These are phyloP conservation scores for Acanthurus leucopareius DNA, from an alignment of 2,797 vertebrate genomes.

Conservation along the genomic window DNA sequence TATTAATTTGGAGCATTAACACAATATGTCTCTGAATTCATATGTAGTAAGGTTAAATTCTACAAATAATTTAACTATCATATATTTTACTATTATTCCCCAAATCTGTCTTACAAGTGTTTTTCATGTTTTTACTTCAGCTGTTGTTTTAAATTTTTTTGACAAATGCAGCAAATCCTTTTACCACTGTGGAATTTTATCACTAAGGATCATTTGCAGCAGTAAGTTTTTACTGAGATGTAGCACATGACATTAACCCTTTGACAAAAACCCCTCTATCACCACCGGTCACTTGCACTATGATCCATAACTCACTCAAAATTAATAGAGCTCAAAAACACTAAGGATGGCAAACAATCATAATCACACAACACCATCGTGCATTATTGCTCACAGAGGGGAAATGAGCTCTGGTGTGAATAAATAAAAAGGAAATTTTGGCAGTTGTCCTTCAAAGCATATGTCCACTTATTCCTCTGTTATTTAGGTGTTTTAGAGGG, in stretches of 20 bases:
- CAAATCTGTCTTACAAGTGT: conserved; percentile 11
- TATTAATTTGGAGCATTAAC: conserved; percentile 13
- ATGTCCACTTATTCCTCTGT: neutral
- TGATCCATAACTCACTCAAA: neutral
- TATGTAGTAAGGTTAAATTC: conserved; percentile 3
- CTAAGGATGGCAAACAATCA: conserved; percentile 15
- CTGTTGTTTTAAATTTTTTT: neutral
- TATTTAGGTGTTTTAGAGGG: conserved; percentile 8
- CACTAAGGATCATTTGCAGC: conserved; percentile 19
- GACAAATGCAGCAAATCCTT: neutral
- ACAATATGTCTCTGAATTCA: neutral
- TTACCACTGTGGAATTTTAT: neutral
- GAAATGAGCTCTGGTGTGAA: neutral
- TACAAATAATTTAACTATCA: neutral
- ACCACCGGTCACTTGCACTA: conserved; percentile 13
- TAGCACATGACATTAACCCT: neutral
- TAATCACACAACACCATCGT: conserved; percentile 2
- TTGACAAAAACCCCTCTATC: conserved; percentile 6
- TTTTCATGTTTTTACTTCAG: neutral
- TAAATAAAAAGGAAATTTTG: conserved; percentile 20
- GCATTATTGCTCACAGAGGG: conserved; percentile 34
- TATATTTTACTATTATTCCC: neutral
- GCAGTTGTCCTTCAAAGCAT: conserved; percentile 10
- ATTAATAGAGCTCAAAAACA: conserved; percentile 8
- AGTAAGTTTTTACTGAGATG: conserved; percentile 8